Evolutionary conservation across 2,888 invertebrate genomes (phyloP).

Genomic region (Clunio marinus): DNA sequence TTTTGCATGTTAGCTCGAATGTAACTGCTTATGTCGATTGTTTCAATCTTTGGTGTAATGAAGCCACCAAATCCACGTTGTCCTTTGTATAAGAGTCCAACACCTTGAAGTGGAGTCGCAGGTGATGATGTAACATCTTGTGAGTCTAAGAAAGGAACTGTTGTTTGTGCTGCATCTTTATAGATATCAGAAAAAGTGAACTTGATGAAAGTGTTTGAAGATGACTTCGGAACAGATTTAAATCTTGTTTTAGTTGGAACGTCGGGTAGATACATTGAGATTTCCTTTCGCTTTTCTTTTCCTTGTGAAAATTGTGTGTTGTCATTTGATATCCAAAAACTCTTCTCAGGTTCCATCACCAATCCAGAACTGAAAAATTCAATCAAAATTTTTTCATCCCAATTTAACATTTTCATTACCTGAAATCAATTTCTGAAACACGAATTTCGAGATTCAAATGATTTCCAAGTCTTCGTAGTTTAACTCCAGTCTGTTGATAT

Average conservation of each 20-base stretch:
- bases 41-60: slow-evolving; percentile 53
- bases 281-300: slow-evolving; percentile 44
- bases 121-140: slow-evolving; percentile 53
- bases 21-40: slow-evolving; percentile 48
- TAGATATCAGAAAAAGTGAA: slow-evolving; percentile 54
- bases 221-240: slow-evolving; percentile 47
- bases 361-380: slow-evolving; percentile 56
- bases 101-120: slow-evolving; percentile 53
- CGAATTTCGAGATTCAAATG: slow-evolving; percentile 73
- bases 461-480: slow-evolving; percentile 65
- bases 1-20: not conserved
- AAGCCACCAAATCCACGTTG: slow-evolving; percentile 54
- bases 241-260: slow-evolving; percentile 45
- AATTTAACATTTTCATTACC: slow-evolving; percentile 49
- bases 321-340: slow-evolving; percentile 78
- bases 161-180: slow-evolving; percentile 56
- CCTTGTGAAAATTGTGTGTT: slow-evolving; percentile 59
- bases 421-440: slow-evolving; percentile 69
- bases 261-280: slow-evolving; percentile 47
- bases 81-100: slow-evolving; percentile 56
- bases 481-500: slow-evolving; percentile 52
- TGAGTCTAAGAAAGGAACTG: slow-evolving; percentile 57
- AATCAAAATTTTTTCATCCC: slow-evolving; percentile 40
- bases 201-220: slow-evolving; percentile 52
- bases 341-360: slow-evolving; percentile 58